Conservation (phyloP, 2,113 vertebrate genomes). For the Archilochus colubris region DNA sequence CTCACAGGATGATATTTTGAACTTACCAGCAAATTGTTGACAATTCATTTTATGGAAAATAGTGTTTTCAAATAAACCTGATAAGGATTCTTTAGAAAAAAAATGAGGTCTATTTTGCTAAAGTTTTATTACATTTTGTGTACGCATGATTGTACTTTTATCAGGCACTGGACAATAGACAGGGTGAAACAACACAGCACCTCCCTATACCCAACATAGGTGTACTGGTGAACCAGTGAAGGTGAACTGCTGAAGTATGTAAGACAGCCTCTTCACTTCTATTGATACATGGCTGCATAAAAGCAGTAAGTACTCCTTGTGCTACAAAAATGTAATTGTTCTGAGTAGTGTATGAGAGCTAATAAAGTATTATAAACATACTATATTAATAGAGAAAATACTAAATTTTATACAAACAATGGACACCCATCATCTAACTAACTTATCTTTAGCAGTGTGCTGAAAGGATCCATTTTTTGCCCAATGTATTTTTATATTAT, state of each 20-base stretch:
- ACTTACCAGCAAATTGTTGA: background rate
- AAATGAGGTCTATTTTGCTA: background rate
- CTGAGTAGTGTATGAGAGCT: background rate
- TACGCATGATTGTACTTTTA: background rate
- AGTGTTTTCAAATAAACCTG: background rate
- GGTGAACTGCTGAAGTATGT: background rate
- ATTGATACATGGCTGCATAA: background rate
- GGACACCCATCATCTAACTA: background rate
- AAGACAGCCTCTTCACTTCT: background rate
- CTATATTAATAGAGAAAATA: background rate
- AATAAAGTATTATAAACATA: background rate
- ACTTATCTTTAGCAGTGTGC: background rate
- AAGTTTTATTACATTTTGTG: background rate
- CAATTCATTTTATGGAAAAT: background rate
- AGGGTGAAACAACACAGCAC: background rate
- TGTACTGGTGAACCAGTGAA: fast-evolving
- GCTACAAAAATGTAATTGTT: background rate
- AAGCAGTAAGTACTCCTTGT: background rate
- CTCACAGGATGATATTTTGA: background rate
- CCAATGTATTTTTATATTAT: background rate
- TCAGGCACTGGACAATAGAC: background rate
- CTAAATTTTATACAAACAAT: background rate
- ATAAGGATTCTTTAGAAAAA: background rate
- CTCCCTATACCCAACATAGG: fast-evolving
- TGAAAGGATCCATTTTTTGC: background rate